Evolutionary conservation across 2,888 invertebrate species (phyloP), one percentile per base, ranked within the genome.

Genomic region (Tortricodes alternella): DNA sequence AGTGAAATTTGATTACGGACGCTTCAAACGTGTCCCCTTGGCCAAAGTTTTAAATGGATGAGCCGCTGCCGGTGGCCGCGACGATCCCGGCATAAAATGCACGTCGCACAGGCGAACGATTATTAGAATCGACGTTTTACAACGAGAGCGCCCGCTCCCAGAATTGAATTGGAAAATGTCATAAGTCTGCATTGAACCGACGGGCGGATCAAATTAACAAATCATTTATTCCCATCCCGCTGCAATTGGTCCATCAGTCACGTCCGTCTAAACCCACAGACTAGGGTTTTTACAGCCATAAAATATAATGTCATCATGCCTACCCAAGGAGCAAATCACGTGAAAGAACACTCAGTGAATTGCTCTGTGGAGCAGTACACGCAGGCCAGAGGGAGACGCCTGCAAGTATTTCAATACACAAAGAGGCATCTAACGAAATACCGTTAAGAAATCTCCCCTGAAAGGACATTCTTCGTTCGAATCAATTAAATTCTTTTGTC

Each of bases 1-100:
- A 88, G 82, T 83, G 80, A 88, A 89, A 89, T 89, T 89, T 89
- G 87, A 89, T 89, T 89, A 89, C 83, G 82, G 74, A 76, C 81
- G 80, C 80, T 88, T 83, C 81, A 83, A 82, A 80, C 80, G 85
- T 83, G 85, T 83, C 82, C 85, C 79, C 75, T 80, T 71, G 76
- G 74, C 76, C 78, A 65, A 81, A 86, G 76, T 88, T 87, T 81
- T 81, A 83, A 87, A 85, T 78, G 83, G 79, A 85, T 80, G 74
- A 82, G 75, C 73, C 73, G n/a, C n/a, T 68, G 74, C 72, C 68
- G 71, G 61, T 56, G 65, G 67, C 65, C 69, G 58, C 48, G 48
- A 46, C 44, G 50, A 37, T 15, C 52, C 48, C 38, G 44, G 44
- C 50, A 41, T 38, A 34, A 46, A 50, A 35, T 41, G 53, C 53